phyloP scores from a whole-genome alignment of 2,888 invertebrate genomes.

The Drosophila silvestris region DNA sequence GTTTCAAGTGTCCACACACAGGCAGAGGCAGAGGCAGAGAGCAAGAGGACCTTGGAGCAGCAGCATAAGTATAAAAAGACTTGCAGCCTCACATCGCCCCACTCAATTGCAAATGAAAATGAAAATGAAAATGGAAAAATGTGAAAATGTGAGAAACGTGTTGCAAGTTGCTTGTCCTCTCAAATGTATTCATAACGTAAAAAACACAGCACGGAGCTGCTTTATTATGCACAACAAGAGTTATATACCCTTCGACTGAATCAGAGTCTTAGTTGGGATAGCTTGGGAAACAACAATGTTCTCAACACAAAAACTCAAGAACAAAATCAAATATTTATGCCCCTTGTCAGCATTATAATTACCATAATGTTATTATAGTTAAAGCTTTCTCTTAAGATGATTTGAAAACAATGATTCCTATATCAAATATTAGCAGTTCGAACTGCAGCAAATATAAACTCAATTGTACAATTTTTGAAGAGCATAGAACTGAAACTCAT shows the following conservation, averaged over 20 bases:
- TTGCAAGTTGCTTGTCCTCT: slow-evolving; percentile 1
- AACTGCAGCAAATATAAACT: too few relatives aligned
- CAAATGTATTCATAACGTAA: slow-evolving; percentile 40
- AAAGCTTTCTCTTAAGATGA: too few relatives aligned
- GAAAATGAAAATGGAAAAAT: slow-evolving; percentile 36
- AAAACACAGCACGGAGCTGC: background rate
- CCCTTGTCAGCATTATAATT: background rate
- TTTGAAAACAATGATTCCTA: too few relatives aligned
- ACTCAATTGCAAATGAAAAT: slow-evolving; percentile 60
- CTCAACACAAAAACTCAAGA: background rate
- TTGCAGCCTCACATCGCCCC: slow-evolving; percentile 5
- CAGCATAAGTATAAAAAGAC: slow-evolving; percentile 15
- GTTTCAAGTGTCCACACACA: slow-evolving; percentile 41
- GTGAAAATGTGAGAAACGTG: slow-evolving; percentile 16
- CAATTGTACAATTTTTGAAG: too few relatives aligned
- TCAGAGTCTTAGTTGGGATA: background rate
- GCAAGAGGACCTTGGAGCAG: slow-evolving; percentile 56
- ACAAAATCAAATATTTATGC: background rate
- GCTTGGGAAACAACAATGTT: background rate
- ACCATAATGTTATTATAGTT: background rate
- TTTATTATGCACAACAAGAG: background rate
- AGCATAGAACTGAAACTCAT: too few relatives aligned
- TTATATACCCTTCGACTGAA: background rate
- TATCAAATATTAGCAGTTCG: too few relatives aligned
- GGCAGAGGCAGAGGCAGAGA: slow-evolving; percentile 8